Evolutionary conservation across 2,113 vertebrate genomes (phyloP).

Genomic region (Gymnarchus niloticus): DNA sequence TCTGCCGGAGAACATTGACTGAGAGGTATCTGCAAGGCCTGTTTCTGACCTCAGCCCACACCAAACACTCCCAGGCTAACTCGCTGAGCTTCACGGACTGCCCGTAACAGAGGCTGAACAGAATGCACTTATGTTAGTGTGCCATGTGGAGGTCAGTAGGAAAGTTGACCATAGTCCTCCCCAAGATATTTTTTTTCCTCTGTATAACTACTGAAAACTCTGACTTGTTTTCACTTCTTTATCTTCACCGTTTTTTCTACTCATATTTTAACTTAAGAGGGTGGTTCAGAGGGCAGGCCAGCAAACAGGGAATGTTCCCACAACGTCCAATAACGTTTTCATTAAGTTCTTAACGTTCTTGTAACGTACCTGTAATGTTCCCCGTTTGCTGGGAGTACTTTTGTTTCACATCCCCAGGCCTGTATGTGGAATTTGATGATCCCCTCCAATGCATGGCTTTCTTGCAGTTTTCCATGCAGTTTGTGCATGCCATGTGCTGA

Average conservation of each 20-base stretch:
- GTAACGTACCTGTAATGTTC: too few relatives aligned
- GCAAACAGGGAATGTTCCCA: too few relatives aligned
- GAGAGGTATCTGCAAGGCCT: background rate
- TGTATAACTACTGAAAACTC: background rate
- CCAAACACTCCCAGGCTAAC: background rate
- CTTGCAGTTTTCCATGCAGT: background rate
- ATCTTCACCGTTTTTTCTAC: background rate
- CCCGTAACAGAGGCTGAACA: background rate
- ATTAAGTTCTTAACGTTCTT: too few relatives aligned
- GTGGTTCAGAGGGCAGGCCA: too few relatives aligned
- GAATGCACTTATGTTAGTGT: background rate
- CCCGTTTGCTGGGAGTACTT: too few relatives aligned
- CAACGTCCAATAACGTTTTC: too few relatives aligned
- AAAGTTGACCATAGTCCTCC: background rate
- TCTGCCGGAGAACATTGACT: too few relatives aligned
- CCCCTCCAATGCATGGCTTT: too few relatives aligned
- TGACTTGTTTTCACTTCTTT: background rate
- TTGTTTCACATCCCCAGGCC: too few relatives aligned
- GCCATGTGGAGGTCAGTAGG: background rate
- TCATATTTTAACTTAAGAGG: too few relatives aligned
- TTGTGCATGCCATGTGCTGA: background rate
- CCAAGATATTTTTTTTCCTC: background rate
- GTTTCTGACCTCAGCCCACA: background rate
- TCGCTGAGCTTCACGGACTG: background rate
- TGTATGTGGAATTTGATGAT: background rate